phyloP scores from a whole-genome alignment of 2,797 vertebrate species.

The Melanotaenia pygmaea region DNA sequence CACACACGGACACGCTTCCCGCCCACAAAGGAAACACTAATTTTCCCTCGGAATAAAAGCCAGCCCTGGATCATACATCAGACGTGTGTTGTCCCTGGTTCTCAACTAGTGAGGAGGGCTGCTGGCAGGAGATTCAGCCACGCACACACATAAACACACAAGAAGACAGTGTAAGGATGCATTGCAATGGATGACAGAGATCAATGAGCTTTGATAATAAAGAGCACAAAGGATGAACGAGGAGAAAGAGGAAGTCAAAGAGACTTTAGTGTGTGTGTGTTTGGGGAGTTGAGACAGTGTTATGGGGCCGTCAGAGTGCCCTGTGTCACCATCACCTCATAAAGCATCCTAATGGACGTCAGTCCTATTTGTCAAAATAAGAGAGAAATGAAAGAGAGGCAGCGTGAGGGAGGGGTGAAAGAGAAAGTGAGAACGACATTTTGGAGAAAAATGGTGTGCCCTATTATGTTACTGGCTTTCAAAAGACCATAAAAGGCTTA shows the following conservation, averaged over 20 bases:
- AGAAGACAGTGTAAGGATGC: conserved; percentile 27
- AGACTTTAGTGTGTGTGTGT: conserved; percentile 43
- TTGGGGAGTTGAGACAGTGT: conserved; percentile 62
- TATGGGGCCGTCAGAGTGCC: conserved; percentile 66
- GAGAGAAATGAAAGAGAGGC: conserved; percentile 73
- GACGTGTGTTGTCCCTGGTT: conserved; percentile 56
- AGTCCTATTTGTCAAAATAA: conserved; percentile 72
- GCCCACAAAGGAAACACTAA: conserved; percentile 75
- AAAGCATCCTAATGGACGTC: conserved; percentile 80
- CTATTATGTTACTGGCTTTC: conserved; percentile 76
- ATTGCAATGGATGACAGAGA: conserved; percentile 69
- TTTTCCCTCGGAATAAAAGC: conserved; percentile 77
- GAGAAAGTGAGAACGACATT: conserved; percentile 75
- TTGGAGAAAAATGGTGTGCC: conserved; percentile 73
- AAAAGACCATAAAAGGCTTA: conserved; percentile 68
- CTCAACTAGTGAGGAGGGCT: conserved; percentile 34
- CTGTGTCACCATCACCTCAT: conserved; percentile 81
- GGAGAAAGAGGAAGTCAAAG: conserved; percentile 45
- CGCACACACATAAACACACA: conserved; percentile 33
- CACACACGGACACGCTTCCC: conserved; percentile 28
- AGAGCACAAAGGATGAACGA: conserved; percentile 63
- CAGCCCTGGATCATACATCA: conserved; percentile 78
- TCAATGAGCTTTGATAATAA: conserved; percentile 77
- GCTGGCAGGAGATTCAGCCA: conserved; percentile 42
- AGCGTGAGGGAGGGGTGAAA: conserved; percentile 37